Evolutionary conservation across 2,113 vertebrate species (phyloP).

Genomic region (Pseudorhombus dupliciocellatus): DNA sequence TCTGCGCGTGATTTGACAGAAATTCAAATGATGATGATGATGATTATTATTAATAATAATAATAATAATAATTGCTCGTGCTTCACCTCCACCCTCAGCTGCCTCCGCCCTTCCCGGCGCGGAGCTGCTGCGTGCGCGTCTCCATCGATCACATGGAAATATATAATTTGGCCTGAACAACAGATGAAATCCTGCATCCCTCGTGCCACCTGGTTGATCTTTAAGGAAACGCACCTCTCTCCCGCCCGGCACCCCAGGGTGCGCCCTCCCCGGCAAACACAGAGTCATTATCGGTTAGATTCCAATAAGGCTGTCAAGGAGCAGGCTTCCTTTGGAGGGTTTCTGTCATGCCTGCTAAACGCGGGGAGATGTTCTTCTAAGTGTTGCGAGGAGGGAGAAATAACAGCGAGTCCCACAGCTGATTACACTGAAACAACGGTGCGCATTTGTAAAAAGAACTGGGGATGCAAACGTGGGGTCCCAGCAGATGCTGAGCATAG

Average conservation of each 20-base stretch:
- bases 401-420: slow-evolving; percentile 80
- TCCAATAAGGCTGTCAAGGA: slow-evolving; percentile 80
- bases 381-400: slow-evolving; percentile 78
- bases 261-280: slow-evolving; percentile 75
- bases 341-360: slow-evolving; percentile 80
- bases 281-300: slow-evolving; percentile 80
- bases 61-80: background rate
- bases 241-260: slow-evolving; percentile 70
- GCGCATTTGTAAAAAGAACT: slow-evolving; percentile 74
- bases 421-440: slow-evolving; percentile 88
- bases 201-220: slow-evolving; percentile 69
- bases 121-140: slow-evolving; percentile 28
- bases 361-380: slow-evolving; percentile 76
- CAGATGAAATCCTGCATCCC: slow-evolving; percentile 61
- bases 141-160: slow-evolving; percentile 69
- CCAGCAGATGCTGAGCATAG: slow-evolving; percentile 65
- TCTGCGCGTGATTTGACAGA: slow-evolving; percentile 19
- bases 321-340: slow-evolving; percentile 76
- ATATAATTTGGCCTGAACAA: slow-evolving; percentile 68
- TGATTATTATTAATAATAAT: no score
- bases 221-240: slow-evolving; percentile 54
- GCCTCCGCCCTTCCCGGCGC: slow-evolving; percentile 30
- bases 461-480: slow-evolving; percentile 57
- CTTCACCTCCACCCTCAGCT: slow-evolving; percentile 36
- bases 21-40: no score